Conservation (phyloP, 2,113 vertebrate genomes). For the Sinocyclocheilus maitianheensis region DNA sequence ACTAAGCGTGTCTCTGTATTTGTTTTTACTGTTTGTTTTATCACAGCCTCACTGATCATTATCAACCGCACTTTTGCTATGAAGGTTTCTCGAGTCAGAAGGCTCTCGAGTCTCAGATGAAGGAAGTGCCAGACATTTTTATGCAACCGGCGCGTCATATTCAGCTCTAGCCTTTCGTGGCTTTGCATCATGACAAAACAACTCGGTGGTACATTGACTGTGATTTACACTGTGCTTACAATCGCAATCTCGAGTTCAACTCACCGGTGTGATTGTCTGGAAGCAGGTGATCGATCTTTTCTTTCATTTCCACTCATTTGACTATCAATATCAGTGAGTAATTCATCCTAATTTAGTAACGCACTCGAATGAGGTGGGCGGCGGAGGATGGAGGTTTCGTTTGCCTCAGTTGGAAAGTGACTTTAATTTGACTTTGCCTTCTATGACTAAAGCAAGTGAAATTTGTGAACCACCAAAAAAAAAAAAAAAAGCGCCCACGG, state of each 20-base stretch:
- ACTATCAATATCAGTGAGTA: constrained; percentile 46
- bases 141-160: background rate
- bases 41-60: background rate
- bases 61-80: background rate
- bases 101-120: constrained; percentile 8
- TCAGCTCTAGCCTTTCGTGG: constrained; percentile 15
- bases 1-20: background rate
- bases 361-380: constrained; percentile 18
- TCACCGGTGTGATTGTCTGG: constrained; percentile 12
- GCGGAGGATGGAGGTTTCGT: constrained; percentile 38
- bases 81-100: background rate
- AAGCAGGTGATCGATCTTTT: constrained; percentile 5
- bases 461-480: constrained; percentile 21
- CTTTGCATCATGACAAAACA: constrained; percentile 23
- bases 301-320: constrained; percentile 19
- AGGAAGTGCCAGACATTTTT: constrained; percentile 22
- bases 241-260: background rate
- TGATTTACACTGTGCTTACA: background rate
- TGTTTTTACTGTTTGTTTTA: background rate
- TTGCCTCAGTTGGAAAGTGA: constrained; percentile 37
- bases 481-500: background rate
- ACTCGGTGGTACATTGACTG: background rate
- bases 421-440: constrained; percentile 20
- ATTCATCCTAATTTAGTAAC: constrained; percentile 44
- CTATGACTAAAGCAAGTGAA: constrained; percentile 49